Conservation (phyloP, 2,113 vertebrate genomes). For the Marmota monax region DNA sequence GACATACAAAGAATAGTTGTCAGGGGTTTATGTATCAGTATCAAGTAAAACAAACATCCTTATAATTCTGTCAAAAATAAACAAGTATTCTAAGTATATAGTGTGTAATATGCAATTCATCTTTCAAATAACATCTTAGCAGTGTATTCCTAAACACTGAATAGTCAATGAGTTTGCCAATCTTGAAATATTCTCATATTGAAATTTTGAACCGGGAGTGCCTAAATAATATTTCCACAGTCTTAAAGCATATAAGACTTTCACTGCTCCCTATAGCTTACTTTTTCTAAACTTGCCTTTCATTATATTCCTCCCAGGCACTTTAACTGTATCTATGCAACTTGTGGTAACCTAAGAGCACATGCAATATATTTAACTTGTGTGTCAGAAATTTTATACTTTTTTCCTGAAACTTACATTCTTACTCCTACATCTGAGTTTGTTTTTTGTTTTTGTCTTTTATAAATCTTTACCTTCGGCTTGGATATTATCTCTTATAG, state of each 20-base stretch:
- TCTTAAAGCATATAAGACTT: neutral
- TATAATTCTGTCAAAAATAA: neutral
- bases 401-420: neutral
- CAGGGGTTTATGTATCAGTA: neutral
- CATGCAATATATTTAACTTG: neutral
- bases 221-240: neutral
- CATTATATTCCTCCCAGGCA: neutral
- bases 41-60: neutral
- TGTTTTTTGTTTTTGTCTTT: neutral
- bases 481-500: neutral
- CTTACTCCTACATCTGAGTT: neutral
- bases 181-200: neutral
- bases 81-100: neutral
- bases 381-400: neutral
- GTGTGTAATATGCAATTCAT: neutral
- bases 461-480: neutral
- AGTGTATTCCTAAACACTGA: neutral
- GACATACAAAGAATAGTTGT: neutral
- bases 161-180: neutral
- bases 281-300: neutral
- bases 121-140: neutral
- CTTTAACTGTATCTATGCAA: neutral
- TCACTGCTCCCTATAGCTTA: neutral
- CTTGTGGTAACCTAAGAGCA: neutral
- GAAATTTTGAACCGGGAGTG: neutral